Conservation (phyloP, 1,140 invertebrate species). For the Pectinophora gossypiella region DNA sequence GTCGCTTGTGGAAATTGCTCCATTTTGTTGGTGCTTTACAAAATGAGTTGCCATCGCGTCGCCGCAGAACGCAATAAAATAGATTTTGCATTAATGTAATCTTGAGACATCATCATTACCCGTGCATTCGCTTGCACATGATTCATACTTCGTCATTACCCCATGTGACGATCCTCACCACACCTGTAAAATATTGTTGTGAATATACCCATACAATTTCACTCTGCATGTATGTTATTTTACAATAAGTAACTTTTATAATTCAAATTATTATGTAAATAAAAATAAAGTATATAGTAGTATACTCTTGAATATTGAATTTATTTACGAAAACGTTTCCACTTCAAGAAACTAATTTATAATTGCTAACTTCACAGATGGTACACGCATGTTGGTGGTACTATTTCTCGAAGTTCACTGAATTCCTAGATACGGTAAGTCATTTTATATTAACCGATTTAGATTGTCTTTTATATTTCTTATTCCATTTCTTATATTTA, state of each 20-base stretch:
- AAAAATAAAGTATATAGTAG: too few species aligned
- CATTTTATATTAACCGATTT: not conserved
- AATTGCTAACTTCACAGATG: conserved; percentile 83
- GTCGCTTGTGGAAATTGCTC: not conserved
- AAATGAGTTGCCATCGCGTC: not conserved
- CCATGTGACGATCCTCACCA: too few species aligned
- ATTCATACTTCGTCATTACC: too few species aligned
- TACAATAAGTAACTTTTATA: too few species aligned
- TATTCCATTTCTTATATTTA: too few species aligned
- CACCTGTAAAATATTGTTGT: too few species aligned
- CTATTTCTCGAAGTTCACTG: conserved; percentile 96
- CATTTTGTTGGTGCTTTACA: not conserved
- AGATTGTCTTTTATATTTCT: too few species aligned
- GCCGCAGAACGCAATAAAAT: not conserved
- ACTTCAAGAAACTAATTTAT: not conserved
- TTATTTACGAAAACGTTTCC: too few species aligned
- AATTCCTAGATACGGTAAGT: conserved; percentile 97
- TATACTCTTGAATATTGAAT: too few species aligned
- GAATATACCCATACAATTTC: too few species aligned
- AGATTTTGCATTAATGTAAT: not conserved
- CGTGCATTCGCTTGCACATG: not conserved
- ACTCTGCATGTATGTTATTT: too few species aligned
- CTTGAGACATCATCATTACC: not conserved
- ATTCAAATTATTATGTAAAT: too few species aligned
- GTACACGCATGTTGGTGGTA: conserved; percentile 97